These are phyloP conservation scores for Champsocephalus gunnari DNA, from an alignment of 2,797 vertebrate species.

Conservation along the genomic window DNA sequence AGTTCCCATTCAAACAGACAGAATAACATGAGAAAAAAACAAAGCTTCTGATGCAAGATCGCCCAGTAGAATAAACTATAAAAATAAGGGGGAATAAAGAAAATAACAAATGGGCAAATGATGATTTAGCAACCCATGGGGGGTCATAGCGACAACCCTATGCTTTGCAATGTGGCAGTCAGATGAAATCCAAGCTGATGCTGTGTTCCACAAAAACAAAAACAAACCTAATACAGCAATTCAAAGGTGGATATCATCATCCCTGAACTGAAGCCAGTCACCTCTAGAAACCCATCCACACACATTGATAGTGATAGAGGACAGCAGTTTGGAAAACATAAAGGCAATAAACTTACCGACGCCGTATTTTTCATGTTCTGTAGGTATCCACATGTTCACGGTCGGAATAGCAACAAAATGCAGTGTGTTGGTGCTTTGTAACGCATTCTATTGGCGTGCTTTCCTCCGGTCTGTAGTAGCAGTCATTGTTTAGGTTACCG, in stretches of 20 bases:
- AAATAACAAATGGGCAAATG: background rate
- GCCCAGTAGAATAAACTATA: background rate
- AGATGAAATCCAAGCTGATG: constrained; percentile 53
- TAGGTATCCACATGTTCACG: constrained; percentile 95
- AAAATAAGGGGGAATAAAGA: constrained; percentile 6
- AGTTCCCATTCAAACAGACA: constrained; percentile 51
- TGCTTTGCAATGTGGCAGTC: constrained; percentile 71
- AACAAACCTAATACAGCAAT: background rate
- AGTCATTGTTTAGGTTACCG: constrained; percentile 91
- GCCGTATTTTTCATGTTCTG: constrained; percentile 98
- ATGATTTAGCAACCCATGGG: constrained; percentile 42
- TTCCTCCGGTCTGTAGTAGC: constrained; percentile 75
- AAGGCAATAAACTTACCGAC: constrained; percentile 90
- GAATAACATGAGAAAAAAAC: constrained; percentile 24
- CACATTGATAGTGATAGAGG: constrained; percentile 48
- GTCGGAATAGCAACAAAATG: constrained; percentile 66
- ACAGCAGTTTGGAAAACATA: constrained; percentile 20
- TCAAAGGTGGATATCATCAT: constrained; percentile 17
- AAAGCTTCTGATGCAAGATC: constrained; percentile 9
- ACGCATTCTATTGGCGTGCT: constrained; percentile 80
- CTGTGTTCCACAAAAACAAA: constrained; percentile 1
- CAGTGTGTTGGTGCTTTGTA: constrained; percentile 57
- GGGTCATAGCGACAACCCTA: constrained; percentile 58
- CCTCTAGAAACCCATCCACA: constrained; percentile 20
- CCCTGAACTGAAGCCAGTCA: background rate